A percentile compares a stretch with the other conserved stretches of the same genome.
Evolutionary conservation across 2,113 vertebrate genomes (phyloP).

Genomic region (Eolophus roseicapilla): DNA sequence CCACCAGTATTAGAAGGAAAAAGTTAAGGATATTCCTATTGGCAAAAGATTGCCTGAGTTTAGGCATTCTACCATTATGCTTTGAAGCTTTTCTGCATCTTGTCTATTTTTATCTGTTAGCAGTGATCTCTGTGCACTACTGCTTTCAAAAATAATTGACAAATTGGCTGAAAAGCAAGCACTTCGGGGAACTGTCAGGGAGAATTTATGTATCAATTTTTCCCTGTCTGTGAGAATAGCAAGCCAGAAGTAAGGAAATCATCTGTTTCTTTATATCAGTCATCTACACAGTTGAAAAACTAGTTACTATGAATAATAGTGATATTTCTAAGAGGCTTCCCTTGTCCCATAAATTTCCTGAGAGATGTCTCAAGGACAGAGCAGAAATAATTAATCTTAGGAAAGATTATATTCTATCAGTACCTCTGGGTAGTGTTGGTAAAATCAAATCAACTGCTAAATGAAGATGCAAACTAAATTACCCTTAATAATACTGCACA

Average conservation of each 20-base stretch:
- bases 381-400: background rate
- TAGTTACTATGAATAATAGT: background rate
- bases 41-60: background rate
- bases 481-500: background rate
- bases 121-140: background rate
- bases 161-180: background rate
- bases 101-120: background rate
- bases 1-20: background rate
- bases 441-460: slow-evolving; percentile 16
- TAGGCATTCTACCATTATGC: background rate
- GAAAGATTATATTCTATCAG: background rate
- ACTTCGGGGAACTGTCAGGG: background rate
- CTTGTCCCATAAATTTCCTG: background rate
- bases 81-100: background rate
- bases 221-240: background rate
- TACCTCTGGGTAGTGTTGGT: background rate
- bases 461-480: background rate
- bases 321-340: background rate
- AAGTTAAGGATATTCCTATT: background rate
- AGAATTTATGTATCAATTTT: background rate
- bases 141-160: background rate
- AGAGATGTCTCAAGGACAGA: background rate
- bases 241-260: background rate
- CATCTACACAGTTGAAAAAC: slow-evolving; percentile 8
- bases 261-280: background rate